These are phyloP conservation scores for Hypsopygia costalis DNA, from an alignment of 2,888 invertebrate genomes.

Conservation along the genomic window DNA sequence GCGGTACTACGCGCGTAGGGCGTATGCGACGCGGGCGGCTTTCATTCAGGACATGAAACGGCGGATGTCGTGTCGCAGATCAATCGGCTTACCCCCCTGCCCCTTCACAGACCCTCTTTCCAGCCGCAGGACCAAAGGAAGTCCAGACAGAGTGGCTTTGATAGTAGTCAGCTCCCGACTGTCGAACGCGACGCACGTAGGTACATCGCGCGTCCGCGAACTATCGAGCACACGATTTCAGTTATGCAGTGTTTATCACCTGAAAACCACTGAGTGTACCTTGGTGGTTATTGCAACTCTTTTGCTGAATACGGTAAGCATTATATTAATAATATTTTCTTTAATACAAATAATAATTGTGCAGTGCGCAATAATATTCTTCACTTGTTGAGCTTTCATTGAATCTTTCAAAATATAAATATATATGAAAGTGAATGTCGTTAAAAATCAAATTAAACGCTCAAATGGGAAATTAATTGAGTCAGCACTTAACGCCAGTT, in stretches of 20 bases:
- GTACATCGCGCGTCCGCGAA: slow-evolving; percentile 27
- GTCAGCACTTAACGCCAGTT: slow-evolving; percentile 2
- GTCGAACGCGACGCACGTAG: slow-evolving; percentile 38
- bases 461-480: background rate
- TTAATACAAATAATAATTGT: background rate
- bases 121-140: slow-evolving; percentile 45
- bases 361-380: slow-evolving; percentile 1
- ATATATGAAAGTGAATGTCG: background rate
- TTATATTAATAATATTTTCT: slow-evolving; percentile 6
- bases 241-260: slow-evolving; percentile 59
- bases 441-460: background rate
- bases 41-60: slow-evolving; percentile 58
- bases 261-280: slow-evolving; percentile 44
- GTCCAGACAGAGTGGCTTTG: slow-evolving; percentile 34
- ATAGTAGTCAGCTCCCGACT: slow-evolving; percentile 52
- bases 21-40: slow-evolving; percentile 41
- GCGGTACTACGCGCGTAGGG: slow-evolving; percentile 24
- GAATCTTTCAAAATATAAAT: background rate
- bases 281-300: slow-evolving; percentile 26
- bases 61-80: slow-evolving; percentile 60
- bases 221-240: slow-evolving; percentile 35
- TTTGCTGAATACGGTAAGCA: slow-evolving; percentile 42
- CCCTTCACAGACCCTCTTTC: slow-evolving; percentile 18
- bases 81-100: slow-evolving; percentile 55
- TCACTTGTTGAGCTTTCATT: slow-evolving; percentile 17